A percentile compares a stretch with the other conserved stretches of the same genome.
Evolutionary conservation across 2,113 vertebrate genomes (phyloP).

Genomic region (Procavia capensis): DNA sequence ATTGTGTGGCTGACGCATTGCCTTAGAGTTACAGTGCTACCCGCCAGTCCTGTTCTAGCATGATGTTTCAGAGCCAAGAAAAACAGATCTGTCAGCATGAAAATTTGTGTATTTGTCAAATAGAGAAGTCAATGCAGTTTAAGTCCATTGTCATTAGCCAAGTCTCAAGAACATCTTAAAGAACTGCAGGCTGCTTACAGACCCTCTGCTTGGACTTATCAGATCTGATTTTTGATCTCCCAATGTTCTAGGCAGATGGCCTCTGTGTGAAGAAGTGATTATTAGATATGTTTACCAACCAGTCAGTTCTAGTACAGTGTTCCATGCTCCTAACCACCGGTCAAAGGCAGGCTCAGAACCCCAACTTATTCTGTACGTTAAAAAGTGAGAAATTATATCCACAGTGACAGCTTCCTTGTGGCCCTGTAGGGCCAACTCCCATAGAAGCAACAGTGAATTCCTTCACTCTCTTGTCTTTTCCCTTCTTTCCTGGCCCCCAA

Average conservation of each 20-base stretch:
- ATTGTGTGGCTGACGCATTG: not conserved
- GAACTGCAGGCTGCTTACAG: not conserved
- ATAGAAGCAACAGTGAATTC: not conserved
- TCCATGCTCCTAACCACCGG: not conserved
- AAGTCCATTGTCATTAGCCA: not conserved
- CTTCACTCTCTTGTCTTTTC: not conserved
- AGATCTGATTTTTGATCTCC: not conserved
- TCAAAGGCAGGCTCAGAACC: not conserved
- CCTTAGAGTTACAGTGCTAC: conserved; percentile 19
- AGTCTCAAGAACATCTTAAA: not conserved
- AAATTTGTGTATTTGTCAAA: conserved; percentile 48
- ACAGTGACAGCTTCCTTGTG: not conserved
- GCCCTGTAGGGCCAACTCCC: not conserved
- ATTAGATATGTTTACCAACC: not conserved
- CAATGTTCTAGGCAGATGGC: not conserved
- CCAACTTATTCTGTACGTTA: not conserved
- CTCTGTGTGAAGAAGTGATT: not conserved
- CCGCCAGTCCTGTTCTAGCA: conserved; percentile 35
- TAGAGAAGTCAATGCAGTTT: conserved; percentile 9
- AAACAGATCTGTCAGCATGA: conserved; percentile 58
- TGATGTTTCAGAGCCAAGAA: conserved; percentile 59
- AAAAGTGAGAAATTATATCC: not conserved
- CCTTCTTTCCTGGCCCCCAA: not conserved
- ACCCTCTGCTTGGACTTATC: not conserved
- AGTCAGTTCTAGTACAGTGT: not conserved